Evolutionary conservation across 2,113 vertebrate genomes (phyloP).

Genomic region (Rhombomys opimus): DNA sequence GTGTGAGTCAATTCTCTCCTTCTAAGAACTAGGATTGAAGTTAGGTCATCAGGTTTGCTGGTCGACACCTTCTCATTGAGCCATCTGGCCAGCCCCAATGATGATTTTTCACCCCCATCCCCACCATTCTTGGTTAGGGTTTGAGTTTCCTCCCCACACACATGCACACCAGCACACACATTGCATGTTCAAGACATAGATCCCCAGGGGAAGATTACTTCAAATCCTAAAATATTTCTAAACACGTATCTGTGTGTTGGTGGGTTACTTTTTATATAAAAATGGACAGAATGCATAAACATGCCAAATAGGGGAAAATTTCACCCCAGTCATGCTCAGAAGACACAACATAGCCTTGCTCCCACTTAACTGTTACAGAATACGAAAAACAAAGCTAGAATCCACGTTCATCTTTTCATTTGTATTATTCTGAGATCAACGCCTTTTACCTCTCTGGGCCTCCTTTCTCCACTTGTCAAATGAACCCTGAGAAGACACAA

Average conservation of each 20-base stretch:
- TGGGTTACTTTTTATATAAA: constrained; percentile 3
- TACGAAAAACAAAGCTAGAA: background rate
- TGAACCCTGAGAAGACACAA: constrained; percentile 9
- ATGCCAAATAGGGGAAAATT: background rate
- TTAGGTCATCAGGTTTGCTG: background rate
- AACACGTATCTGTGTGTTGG: background rate
- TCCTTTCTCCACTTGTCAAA: background rate
- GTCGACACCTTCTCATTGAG: background rate
- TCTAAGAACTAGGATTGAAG: background rate
- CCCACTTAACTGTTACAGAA: background rate
- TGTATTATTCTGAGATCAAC: background rate
- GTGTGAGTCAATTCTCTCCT: background rate
- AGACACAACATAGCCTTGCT: background rate
- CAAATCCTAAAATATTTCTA: constrained; percentile 15
- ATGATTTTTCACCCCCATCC: background rate
- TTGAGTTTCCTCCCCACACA: background rate
- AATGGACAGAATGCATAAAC: constrained; percentile 6
- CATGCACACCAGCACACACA: background rate
- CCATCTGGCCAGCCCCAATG: too few relatives aligned
- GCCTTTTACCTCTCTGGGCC: background rate
- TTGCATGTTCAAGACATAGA: background rate
- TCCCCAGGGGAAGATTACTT: background rate
- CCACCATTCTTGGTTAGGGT: background rate
- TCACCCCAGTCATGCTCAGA: background rate
- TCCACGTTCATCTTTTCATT: background rate